Percentiles rank a stretch among this genome's conserved stretches.
Evolutionary conservation across 2,888 invertebrate species (phyloP).

Genomic region (Pemphredon lugubris): DNA sequence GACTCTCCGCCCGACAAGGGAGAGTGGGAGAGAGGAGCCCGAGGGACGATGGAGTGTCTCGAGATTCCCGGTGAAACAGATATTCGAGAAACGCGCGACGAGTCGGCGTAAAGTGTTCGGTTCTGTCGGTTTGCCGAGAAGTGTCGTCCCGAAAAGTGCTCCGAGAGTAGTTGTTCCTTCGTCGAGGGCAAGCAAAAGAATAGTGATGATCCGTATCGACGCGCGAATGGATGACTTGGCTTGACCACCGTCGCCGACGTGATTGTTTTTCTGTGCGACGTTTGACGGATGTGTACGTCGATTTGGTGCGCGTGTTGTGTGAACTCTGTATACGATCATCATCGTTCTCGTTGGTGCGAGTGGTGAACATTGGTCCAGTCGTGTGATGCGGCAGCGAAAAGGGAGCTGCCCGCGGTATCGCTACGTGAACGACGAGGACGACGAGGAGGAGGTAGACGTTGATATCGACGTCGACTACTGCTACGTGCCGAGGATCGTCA

Average conservation of each 20-base stretch:
- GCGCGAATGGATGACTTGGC: background rate
- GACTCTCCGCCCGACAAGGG: constrained; percentile 23
- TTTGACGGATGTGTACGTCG: background rate
- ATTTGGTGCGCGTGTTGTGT: constrained; percentile 40
- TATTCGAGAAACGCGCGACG: constrained; percentile 29
- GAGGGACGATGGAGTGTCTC: background rate
- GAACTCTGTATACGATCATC: constrained; percentile 22
- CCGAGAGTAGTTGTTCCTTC: constrained; percentile 18
- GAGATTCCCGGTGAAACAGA: constrained; percentile 1
- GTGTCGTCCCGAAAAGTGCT: constrained; percentile 18
- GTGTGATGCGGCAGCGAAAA: constrained; percentile 52
- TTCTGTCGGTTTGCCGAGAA: constrained; percentile 9
- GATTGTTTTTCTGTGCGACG: constrained; percentile 30
- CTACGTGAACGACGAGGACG: constrained; percentile 31
- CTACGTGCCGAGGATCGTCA: background rate
- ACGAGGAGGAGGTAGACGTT: constrained; percentile 17
- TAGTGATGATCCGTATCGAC: constrained; percentile 17
- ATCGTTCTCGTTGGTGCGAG: constrained; percentile 22
- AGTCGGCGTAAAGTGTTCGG: constrained; percentile 11
- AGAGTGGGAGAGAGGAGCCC: constrained; percentile 12
- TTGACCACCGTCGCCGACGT: constrained; percentile 7
- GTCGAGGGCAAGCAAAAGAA: too few relatives aligned
- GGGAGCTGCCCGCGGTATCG: constrained; percentile 27
- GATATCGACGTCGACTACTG: background rate
- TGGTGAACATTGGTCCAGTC: constrained; percentile 39